Conservation (phyloP, 2,113 vertebrate species). For the Prunella fulvescens region DNA sequence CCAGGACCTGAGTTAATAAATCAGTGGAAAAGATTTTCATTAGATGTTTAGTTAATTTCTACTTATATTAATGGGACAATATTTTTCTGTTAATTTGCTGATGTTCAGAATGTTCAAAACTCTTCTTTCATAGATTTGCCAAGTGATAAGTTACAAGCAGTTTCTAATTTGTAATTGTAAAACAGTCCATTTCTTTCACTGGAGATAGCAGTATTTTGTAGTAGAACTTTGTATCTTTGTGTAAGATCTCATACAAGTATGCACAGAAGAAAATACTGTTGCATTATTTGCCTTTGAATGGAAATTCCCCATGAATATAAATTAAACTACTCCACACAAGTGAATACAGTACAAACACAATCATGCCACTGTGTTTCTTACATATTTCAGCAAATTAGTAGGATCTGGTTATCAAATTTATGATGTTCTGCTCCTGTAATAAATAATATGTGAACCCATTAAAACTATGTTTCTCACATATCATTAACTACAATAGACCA, state of each 20-base stretch:
- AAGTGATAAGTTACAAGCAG: not conserved
- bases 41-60: not conserved
- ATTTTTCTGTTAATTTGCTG: not conserved
- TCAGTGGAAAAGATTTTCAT: not conserved
- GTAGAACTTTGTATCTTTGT: not conserved
- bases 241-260: not conserved
- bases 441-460: slow-evolving; percentile 27
- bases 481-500: not conserved
- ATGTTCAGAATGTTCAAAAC: not conserved
- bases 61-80: not conserved
- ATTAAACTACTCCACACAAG: not conserved
- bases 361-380: slow-evolving; percentile 15
- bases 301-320: slow-evolving; percentile 27
- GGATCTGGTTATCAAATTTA: slow-evolving; percentile 48
- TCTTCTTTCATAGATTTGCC: not conserved
- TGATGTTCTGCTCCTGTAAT: not conserved
- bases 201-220: not conserved
- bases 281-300: not conserved
- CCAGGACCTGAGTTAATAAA: not conserved
- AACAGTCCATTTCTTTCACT: not conserved
- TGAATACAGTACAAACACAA: not conserved
- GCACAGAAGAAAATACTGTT: not conserved
- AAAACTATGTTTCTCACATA: slow-evolving; percentile 23
- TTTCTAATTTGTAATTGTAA: not conserved
- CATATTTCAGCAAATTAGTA: slow-evolving; percentile 38